phyloP scores from a whole-genome alignment of 2,888 invertebrate species.

The Apoderus coryli region DNA sequence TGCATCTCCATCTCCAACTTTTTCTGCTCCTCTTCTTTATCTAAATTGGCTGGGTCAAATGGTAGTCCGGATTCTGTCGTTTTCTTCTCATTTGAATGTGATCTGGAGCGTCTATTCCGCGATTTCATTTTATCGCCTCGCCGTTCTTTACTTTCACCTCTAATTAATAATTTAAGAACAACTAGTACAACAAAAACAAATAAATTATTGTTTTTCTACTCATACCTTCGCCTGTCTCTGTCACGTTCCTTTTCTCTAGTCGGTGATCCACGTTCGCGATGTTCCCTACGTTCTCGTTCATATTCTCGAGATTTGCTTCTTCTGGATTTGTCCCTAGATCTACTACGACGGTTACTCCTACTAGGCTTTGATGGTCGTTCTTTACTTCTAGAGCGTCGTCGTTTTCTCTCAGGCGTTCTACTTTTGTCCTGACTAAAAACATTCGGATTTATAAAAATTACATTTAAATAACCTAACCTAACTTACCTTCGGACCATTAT shows the following conservation, averaged over 20 bases:
- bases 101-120: constrained; percentile 28
- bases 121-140: constrained; percentile 32
- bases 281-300: constrained; percentile 23
- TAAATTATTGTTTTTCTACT: constrained; percentile 5
- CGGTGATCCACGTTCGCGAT: constrained; percentile 30
- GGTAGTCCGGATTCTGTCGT: constrained; percentile 42
- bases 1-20: constrained; percentile 91
- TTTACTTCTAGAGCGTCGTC: constrained; percentile 25
- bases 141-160: constrained; percentile 49
- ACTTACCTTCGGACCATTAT: too few species aligned
- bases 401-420: constrained; percentile 27
- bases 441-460: too few species aligned
- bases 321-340: constrained; percentile 46
- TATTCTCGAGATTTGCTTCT: constrained; percentile 49
- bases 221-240: constrained; percentile 23
- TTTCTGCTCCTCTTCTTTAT: constrained; percentile 82
- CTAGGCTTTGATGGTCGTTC: constrained; percentile 40
- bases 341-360: too few species aligned
- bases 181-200: too few species aligned
- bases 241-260: constrained; percentile 26
- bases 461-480: too few species aligned
- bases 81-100: constrained; percentile 34
- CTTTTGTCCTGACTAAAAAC: too few species aligned
- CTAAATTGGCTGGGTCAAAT: constrained; percentile 59
- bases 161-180: too few species aligned